These are phyloP conservation scores for Calidris pygmaea DNA, from an alignment of 2,113 vertebrate genomes.

Conservation along the genomic window DNA sequence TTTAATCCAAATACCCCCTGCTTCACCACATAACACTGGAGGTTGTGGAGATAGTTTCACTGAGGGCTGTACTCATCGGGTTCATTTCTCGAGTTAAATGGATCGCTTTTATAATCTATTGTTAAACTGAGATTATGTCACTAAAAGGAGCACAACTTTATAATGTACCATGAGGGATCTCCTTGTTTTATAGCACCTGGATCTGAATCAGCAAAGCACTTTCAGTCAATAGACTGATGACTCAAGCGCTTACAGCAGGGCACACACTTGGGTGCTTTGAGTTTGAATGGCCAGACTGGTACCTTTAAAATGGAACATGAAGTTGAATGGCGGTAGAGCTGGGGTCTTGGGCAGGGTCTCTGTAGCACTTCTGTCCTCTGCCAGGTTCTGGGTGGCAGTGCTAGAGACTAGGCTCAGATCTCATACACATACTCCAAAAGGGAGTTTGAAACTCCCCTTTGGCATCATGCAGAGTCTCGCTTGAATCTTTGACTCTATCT, in stretches of 20 bases:
- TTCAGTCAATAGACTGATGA: background rate
- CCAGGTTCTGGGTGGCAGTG: background rate
- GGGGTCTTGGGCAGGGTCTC: background rate
- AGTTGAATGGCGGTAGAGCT: background rate
- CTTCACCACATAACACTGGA: background rate
- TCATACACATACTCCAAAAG: background rate
- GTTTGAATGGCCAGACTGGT: background rate
- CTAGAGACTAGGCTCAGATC: background rate
- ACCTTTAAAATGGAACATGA: background rate
- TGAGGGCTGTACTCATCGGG: background rate
- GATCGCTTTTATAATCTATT: background rate
- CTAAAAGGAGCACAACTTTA: background rate
- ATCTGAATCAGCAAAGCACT: background rate
- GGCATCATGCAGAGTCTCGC: background rate
- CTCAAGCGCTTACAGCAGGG: background rate
- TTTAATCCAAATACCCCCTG: background rate
- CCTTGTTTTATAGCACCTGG: background rate
- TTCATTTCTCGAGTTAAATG: background rate
- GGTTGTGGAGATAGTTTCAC: background rate
- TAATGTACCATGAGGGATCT: background rate
- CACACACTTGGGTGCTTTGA: background rate
- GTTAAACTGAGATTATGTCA: background rate
- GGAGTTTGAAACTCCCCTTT: background rate
- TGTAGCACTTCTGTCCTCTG: background rate
- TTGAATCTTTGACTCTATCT: background rate